These are phyloP conservation scores for Xiphias gladius DNA, from an alignment of 2,113 vertebrate species.

Conservation along the genomic window DNA sequence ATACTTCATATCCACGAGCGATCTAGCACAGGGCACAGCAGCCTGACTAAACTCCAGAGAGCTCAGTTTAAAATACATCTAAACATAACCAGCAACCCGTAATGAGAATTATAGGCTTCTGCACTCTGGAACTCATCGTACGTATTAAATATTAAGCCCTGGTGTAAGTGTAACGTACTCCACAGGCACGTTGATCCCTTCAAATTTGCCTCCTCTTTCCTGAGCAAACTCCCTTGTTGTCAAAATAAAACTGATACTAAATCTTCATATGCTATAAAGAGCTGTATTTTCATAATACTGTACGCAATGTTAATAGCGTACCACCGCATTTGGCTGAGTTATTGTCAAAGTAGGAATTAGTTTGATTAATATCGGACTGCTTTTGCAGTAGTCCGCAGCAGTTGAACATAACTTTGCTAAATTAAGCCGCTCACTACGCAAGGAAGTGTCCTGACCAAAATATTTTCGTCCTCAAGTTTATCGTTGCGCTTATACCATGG, in stretches of 20 bases:
- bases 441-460: too few relatives aligned
- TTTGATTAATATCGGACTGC: background rate
- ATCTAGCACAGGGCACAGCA: background rate
- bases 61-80: constrained; percentile 28
- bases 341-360: background rate
- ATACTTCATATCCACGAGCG: constrained; percentile 32
- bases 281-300: accelerated
- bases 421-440: too few relatives aligned
- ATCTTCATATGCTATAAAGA: too few relatives aligned
- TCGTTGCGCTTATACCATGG: too few relatives aligned
- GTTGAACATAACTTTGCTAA: too few relatives aligned
- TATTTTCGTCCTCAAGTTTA: too few relatives aligned
- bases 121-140: constrained; percentile 1
- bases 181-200: background rate
- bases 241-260: background rate
- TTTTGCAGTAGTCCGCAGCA: too few relatives aligned
- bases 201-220: background rate
- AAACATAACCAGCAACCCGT: background rate
- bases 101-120: constrained; percentile 25
- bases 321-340: background rate
- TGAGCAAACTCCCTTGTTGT: background rate
- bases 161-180: background rate
- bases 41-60: constrained; percentile 2
- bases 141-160: accelerated
- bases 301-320: background rate